Evolutionary conservation across 1,140 invertebrate genomes (phyloP).

Genomic region (Trichogramma pretiosum): DNA sequence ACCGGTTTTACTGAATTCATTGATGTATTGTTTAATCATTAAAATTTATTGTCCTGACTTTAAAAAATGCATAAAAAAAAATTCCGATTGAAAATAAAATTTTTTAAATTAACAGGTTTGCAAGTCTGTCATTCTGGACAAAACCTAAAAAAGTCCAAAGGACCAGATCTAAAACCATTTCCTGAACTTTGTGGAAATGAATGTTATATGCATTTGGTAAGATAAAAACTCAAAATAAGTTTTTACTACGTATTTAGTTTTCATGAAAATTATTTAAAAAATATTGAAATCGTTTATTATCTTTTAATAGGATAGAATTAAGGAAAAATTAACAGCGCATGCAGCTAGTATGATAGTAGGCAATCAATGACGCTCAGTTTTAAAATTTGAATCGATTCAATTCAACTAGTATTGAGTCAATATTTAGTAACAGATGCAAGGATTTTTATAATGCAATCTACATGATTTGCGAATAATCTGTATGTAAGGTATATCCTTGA

Average conservation of each 20-base stretch:
- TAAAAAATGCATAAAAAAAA: no score
- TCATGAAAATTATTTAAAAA: background rate
- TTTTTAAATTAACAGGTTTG: constrained; percentile 39
- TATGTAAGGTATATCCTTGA: no score
- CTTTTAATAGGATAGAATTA: constrained; percentile 62
- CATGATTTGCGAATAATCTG: no score
- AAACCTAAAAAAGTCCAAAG: constrained; percentile 79
- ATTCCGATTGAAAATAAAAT: background rate
- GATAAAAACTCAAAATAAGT: constrained; percentile 2
- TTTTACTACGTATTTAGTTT: constrained; percentile 1
- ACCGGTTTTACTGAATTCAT: no score
- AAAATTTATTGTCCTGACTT: no score
- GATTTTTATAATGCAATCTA: no score
- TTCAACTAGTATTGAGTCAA: no score
- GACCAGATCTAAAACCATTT: constrained; percentile 79
- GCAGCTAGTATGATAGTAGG: constrained; percentile 50
- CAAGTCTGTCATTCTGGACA: constrained; percentile 87
- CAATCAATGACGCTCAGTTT: no score
- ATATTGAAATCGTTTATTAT: constrained; percentile 10
- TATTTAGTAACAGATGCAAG: no score
- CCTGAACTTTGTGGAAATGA: constrained; percentile 76
- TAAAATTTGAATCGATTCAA: no score
- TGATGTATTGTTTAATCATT: no score
- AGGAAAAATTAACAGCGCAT: constrained; percentile 67
- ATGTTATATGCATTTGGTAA: constrained; percentile 80